Percentiles rank a stretch among this genome's conserved stretches.
phyloP scores from a whole-genome alignment of 2,113 vertebrate species.

The Cromileptes altivelis region DNA sequence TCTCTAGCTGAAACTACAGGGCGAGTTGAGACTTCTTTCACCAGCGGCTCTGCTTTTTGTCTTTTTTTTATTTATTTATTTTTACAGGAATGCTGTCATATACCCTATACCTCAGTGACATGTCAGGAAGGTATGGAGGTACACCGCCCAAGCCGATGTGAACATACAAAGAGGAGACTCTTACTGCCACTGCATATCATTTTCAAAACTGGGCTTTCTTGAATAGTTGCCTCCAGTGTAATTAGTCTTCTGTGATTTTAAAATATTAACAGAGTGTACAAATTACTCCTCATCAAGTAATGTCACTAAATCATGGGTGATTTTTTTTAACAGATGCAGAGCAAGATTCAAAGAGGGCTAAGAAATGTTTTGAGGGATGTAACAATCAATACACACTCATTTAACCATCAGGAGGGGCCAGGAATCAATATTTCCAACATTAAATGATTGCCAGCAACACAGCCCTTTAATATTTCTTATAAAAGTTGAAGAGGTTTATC shows the following conservation, averaged over 20 bases:
- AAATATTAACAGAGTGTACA: background rate
- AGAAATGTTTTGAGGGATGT: slow-evolving; percentile 11
- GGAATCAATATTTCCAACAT: slow-evolving; percentile 43
- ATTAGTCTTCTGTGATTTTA: background rate
- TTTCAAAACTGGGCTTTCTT: background rate
- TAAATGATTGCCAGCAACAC: slow-evolving; percentile 38
- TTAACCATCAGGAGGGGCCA: slow-evolving; percentile 22
- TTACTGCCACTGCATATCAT: background rate
- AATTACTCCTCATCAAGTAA: no score
- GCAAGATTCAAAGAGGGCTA: slow-evolving; percentile 12
- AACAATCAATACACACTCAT: slow-evolving; percentile 46
- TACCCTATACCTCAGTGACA: no score
- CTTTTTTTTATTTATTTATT: no score
- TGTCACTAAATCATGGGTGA: background rate
- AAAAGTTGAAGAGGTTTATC: slow-evolving; percentile 33
- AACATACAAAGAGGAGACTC: background rate
- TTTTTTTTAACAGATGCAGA: background rate
- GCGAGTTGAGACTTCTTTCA: no score
- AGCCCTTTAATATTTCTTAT: slow-evolving; percentile 9
- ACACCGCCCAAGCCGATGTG: no score
- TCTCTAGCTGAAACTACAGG: no score
- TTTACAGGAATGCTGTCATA: no score
- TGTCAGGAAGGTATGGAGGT: no score
- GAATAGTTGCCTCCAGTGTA: background rate
- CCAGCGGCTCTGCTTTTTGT: no score